Base-by-base conservation (phyloP, 2,797 vertebrate species). In the Sciaenops ocellatus region DNA sequence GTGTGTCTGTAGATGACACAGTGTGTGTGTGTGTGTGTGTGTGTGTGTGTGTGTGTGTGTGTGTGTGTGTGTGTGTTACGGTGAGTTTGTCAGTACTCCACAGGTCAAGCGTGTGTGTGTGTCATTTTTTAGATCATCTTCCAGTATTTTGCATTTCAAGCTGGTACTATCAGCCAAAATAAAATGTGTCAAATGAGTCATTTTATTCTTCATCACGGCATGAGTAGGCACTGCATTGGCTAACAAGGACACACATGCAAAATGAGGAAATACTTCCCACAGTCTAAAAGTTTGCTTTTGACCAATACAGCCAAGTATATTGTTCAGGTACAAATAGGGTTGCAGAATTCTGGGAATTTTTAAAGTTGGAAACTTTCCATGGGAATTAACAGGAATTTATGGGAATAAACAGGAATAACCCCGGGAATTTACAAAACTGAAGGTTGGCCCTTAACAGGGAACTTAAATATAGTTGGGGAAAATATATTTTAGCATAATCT, bases 91-190 rank as follows among this genome's bases (percentile, higher is more conserved):
- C 56, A 30, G 52, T 18, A 34, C 30, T 34, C 34, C 44, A 52
- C 44, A 51, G 47, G 24, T 68, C 41, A 63, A 73, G 57, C 34
- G 9, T 9, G 34, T 26, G 17, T 41, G 44, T 52, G 12, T 22
- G 24, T 65, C 20, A 34, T 47, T 52, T 38, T 38, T 15, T n/a
- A 54, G 62, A 51, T 71, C 17, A 34, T 20, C 54, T 57, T 56
- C 34, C 24, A 22, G 50, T 55, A 46, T 34, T 70, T 66, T 48
- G 20, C 28, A 28, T 34, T 26, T 56, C 59, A 38, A 69, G 48
- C 50, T 34, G 48, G 20, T 51, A 10, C 5, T 9, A 41, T 5
- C 28, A 13, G 18, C 11, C 22, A 2, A n/a, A 56, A 24, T 30
- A 15, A 30, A 52, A 34, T 6, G 20, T 34, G 56, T 76, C 48